A percentile compares a stretch with the other conserved stretches of the same genome.
Evolutionary conservation across 2,797 vertebrate species (phyloP).

Genomic region (Anisognathus igniventris): DNA sequence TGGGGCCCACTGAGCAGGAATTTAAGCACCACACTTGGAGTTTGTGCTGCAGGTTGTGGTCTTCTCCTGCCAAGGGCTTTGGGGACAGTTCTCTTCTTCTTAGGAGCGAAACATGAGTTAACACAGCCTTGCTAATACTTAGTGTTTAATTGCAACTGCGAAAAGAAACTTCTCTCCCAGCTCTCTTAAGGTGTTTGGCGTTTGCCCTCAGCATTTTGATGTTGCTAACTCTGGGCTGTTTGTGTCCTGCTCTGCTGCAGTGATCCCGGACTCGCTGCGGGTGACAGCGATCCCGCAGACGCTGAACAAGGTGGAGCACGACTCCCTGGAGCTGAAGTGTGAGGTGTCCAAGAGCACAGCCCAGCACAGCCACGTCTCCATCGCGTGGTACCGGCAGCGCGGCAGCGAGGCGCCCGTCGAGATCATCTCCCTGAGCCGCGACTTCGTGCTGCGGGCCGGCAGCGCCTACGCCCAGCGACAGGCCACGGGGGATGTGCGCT

Average conservation of each 20-base stretch:
- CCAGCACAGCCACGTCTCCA: slow-evolving; percentile 92
- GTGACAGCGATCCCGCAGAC: slow-evolving; percentile 83
- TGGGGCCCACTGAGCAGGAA: background rate
- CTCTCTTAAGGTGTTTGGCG: background rate
- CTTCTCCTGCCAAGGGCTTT: background rate
- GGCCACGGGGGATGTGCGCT: slow-evolving; percentile 85
- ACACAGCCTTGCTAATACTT: background rate
- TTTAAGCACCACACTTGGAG: background rate
- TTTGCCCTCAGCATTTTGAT: accelerated
- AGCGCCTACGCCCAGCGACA: slow-evolving; percentile 86
- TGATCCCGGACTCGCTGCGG: slow-evolving; percentile 89
- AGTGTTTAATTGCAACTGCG: background rate
- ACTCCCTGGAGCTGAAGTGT: slow-evolving; percentile 88
- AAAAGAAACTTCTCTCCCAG: background rate
- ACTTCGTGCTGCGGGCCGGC: slow-evolving; percentile 87
- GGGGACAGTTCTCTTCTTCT: accelerated
- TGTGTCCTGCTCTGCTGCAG: slow-evolving; percentile 70
- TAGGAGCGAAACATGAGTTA: background rate
- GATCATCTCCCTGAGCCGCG: slow-evolving; percentile 87
- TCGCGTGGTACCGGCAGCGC: slow-evolving; percentile 88
- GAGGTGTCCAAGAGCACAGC: slow-evolving; percentile 85
- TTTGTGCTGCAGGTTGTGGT: background rate
- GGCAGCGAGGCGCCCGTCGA: slow-evolving; percentile 79
- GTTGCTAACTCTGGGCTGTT: background rate
- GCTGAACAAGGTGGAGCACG: slow-evolving; percentile 90